Base-by-base conservation (phyloP, 2,888 invertebrate genomes). In the Trileptium ribeirensis region DNA sequence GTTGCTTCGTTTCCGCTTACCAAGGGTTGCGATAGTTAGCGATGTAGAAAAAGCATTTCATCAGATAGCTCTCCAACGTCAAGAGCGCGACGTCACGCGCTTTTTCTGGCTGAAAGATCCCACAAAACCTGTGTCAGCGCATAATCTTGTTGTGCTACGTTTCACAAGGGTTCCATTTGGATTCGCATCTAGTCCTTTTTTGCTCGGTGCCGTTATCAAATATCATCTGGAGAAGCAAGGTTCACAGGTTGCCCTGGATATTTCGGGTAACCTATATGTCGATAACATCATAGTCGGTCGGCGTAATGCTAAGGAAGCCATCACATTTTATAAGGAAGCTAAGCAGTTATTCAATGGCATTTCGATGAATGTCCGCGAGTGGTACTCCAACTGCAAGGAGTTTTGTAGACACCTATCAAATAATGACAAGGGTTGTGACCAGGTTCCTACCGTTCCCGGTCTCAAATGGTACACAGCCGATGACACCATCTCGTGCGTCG, bases 1-100 rank as follows among this genome's bases (percentile, higher is more conserved):
- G n/a, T 34, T 31, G n/a, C 3, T 77, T 8, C 77, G 77, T 3
- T 38, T 77, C n/a, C 77, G 77, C 8, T n/a, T 36, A 37, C 33
- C 33, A 36, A 33, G 15, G 8, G 33, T 77, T 3, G 77, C 34
- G 15, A 37, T 37, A 34, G 77, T 37, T 8, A 31, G 70, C 1
- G 86, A 86, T 74, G 82, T 85, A 33, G 83, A 83, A 40, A 86
- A 84, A 74, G 86, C 86, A 0, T 86, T 86, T 79, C 85, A 83
- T 31, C 82, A 82, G 36, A 67, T 86, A 0, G 40, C 36, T 3
- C 64, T 86, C 0, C 74, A 81, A 1, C 38, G 70, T 29, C 29
- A 79, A 39, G 84, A 83, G 40, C 39, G 85, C n/a, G 81, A 85
- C 37, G 77, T 78, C 0, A 82, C 70, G 36, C 3, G 70, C 3